phyloP scores from a whole-genome alignment of 2,888 invertebrate genomes.

The Sphecodes monilicornis region DNA sequence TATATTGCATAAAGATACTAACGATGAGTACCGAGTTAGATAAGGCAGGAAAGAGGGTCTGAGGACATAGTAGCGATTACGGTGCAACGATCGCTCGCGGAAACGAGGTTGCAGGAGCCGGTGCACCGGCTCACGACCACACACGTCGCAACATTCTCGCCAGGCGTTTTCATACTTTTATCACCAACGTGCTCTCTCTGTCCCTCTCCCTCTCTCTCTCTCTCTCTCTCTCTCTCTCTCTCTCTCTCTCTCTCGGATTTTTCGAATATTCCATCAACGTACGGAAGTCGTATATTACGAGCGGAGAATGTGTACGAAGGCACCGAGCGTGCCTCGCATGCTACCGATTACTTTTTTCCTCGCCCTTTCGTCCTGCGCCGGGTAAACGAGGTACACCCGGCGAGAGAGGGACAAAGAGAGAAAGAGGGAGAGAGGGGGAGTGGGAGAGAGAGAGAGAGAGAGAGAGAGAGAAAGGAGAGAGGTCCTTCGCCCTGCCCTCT shows the following conservation, averaged over 20 bases:
- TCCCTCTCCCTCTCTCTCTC: constrained; percentile 22
- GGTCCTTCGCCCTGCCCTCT: constrained; percentile 52
- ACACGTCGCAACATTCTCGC: constrained; percentile 58
- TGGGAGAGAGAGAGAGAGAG: too few relatives aligned
- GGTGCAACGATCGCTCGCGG: constrained; percentile 3
- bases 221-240: constrained; percentile 23
- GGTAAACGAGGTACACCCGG: constrained; percentile 50
- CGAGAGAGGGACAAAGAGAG: background rate
- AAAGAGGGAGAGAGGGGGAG: background rate
- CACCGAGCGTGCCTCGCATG: constrained; percentile 78
- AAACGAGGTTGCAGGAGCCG: constrained; percentile 37
- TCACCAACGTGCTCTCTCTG: constrained; percentile 57
- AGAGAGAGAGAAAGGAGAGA: background rate
- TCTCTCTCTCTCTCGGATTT: constrained; percentile 73
- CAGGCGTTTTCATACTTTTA: constrained; percentile 73
- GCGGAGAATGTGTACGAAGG: constrained; percentile 74
- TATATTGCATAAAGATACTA: background rate
- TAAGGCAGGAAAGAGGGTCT: background rate
- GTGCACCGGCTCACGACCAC: constrained; percentile 41
- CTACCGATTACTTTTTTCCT: constrained; percentile 75
- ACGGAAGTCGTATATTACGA: constrained; percentile 80
- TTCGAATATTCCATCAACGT: constrained; percentile 82
- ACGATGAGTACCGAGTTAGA: background rate
- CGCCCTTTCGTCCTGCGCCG: constrained; percentile 53
- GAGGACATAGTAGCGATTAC: background rate